Base-by-base conservation (phyloP, 2,113 vertebrate species). In the Saccopteryx bilineata region DNA sequence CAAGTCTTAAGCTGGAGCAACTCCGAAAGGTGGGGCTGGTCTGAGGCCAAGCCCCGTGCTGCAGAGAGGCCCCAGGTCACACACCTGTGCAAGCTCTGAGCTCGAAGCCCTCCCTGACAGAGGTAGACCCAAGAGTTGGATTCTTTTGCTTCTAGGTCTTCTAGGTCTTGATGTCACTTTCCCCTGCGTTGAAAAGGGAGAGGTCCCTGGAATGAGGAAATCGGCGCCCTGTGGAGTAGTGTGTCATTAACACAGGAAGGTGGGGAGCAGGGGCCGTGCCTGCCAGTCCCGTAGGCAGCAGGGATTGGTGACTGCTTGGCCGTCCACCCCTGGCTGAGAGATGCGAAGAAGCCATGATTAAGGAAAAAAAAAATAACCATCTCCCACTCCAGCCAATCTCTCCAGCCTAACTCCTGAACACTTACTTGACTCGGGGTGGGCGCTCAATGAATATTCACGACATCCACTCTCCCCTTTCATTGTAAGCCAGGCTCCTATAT, bases 31-130 rank as follows among this genome's bases (percentile, higher is more conserved):
- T 56, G 54, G 76, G 28, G 78, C 68, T 39, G 78, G 76, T 60
- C 28, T 10, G 10, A 56, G 85, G n/a, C 54, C 72, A 48, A 69
- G 66, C 21, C 39, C 81, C 1, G 10, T 0, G 2, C 31, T 39
- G 19, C n/a, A 3, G 26, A 52, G 2, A 50, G 15, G 14, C 50
- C 72, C n/a, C 0, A 2, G 0, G 0, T 28, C 3, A 9, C 46
- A 68, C 87, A 14, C 12, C 78, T 84, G 24, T 5, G 1, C 15
- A 4, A 31, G 28, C 66, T 79, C 74, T 11, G 18, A 48, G 31
- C 61, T 60, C 61, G 66, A 90, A 92, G 17, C 79, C 83, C 90
- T 52, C 79, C 58, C 61, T 61, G 65, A 26, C 74, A 60, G 84
- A 0, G 69, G 18, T 1, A 33, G 69, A 90, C 33, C 26, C 72